Conservation (phyloP, 2,888 invertebrate species). For the Lithophane semibrunnea region DNA sequence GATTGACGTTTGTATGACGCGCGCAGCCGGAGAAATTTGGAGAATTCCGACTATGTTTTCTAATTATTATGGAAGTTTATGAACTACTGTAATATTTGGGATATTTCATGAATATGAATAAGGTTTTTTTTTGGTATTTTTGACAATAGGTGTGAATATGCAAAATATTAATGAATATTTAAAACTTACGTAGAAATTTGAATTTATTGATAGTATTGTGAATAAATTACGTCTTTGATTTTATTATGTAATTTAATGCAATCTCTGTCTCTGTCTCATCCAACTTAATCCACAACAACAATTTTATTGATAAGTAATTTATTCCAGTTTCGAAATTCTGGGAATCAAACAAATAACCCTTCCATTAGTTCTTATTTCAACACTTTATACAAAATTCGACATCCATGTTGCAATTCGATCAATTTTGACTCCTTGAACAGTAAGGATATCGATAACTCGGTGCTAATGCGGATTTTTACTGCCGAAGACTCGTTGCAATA, state of each 20-base stretch:
- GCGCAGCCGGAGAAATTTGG: slow-evolving; percentile 83
- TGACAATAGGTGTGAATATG: slow-evolving; percentile 48
- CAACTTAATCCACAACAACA: neutral
- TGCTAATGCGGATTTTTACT: neutral
- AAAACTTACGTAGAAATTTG: neutral
- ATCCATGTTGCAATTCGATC: neutral
- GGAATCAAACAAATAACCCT: neutral
- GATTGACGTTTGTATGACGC: slow-evolving; percentile 89
- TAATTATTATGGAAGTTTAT: slow-evolving; percentile 70
- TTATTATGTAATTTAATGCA: neutral
- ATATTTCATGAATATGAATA: slow-evolving; percentile 36
- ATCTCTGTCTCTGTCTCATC: neutral
- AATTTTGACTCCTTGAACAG: neutral
- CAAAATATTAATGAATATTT: slow-evolving; percentile 19
- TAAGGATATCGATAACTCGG: neutral
- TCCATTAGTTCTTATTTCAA: neutral
- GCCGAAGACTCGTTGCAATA: neutral
- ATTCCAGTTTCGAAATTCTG: neutral
- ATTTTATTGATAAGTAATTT: neutral
- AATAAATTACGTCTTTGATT: slow-evolving; percentile 8
- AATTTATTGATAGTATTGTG: neutral
- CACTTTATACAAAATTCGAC: neutral
- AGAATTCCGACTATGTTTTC: slow-evolving; percentile 78
- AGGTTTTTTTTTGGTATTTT: neutral
- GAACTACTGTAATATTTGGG: slow-evolving; percentile 58